A percentile compares a stretch with the other conserved stretches of the same genome.
phyloP scores from a whole-genome alignment of 2,888 invertebrate genomes.

The Pachycephus smyrnensis region DNA sequence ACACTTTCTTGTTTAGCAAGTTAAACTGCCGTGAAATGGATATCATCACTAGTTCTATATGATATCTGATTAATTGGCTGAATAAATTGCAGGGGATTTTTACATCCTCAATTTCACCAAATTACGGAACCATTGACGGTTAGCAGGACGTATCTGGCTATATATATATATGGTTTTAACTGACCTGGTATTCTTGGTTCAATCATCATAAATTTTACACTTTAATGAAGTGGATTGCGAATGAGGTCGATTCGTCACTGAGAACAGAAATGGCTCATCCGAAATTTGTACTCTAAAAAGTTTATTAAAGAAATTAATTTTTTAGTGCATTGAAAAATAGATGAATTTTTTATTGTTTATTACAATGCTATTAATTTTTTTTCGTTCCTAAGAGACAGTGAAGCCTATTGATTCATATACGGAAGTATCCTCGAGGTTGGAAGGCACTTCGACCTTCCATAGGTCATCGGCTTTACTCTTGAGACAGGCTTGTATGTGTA shows the following conservation, averaged over 20 bases:
- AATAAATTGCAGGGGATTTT: background rate
- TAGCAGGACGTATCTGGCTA: background rate
- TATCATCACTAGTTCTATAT: background rate
- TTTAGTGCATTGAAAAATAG: background rate
- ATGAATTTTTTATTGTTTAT: background rate
- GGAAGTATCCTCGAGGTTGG: background rate
- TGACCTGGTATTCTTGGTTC: too few species aligned
- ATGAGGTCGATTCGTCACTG: too few species aligned
- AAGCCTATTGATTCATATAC: background rate
- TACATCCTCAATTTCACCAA: background rate
- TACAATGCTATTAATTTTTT: background rate
- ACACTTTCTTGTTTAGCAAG: background rate
- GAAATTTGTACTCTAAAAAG: too few species aligned
- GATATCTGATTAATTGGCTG: background rate
- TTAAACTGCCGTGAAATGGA: background rate
- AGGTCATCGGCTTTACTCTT: conserved; percentile 55
- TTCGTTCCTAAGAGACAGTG: background rate
- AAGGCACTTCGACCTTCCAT: conserved; percentile 47
- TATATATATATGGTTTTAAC: too few species aligned
- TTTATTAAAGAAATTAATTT: background rate
- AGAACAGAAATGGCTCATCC: too few species aligned
- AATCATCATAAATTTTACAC: too few species aligned
- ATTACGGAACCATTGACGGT: background rate
- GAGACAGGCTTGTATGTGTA: background rate
- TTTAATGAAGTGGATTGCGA: too few species aligned